A percentile compares a stretch with the other conserved stretches of the same genome.
These are phyloP conservation scores for Eupelmus urozonus DNA, from an alignment of 2,888 invertebrate species.

Conservation along the genomic window DNA sequence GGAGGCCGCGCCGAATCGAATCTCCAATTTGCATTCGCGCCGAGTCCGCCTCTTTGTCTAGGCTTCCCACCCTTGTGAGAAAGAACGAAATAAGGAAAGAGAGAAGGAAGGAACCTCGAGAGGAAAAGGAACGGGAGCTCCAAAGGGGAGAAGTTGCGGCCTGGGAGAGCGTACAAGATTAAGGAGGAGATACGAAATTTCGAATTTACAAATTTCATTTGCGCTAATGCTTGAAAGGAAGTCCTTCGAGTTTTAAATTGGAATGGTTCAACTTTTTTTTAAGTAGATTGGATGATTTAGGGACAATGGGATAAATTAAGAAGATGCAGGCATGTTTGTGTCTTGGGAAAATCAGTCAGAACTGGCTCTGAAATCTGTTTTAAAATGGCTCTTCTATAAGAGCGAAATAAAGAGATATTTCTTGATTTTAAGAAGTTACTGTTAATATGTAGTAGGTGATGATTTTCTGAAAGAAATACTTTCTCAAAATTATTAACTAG, in stretches of 20 bases:
- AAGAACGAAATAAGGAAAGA: conserved; percentile 38
- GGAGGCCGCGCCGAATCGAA: conserved; percentile 40
- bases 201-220: conserved; percentile 44
- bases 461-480: too few relatives aligned
- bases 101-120: conserved; percentile 20
- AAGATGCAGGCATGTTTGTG: too few relatives aligned
- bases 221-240: neutral
- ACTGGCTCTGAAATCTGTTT: too few relatives aligned
- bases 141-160: conserved; percentile 20
- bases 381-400: too few relatives aligned
- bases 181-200: conserved; percentile 49
- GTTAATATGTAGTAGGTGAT: too few relatives aligned
- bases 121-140: conserved; percentile 21
- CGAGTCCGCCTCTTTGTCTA: conserved; percentile 52
- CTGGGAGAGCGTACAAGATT: conserved; percentile 37
- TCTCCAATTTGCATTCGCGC: conserved; percentile 58
- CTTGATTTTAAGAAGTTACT: too few relatives aligned
- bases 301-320: too few relatives aligned
- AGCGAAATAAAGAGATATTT: too few relatives aligned
- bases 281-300: neutral
- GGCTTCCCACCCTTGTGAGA: conserved; percentile 6
- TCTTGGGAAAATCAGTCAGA: too few relatives aligned
- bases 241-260: conserved; percentile 19
- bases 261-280: conserved; percentile 14
- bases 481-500: too few relatives aligned